Percentiles rank a stretch among this genome's conserved stretches.
phyloP scores from a whole-genome alignment of 2,113 vertebrate genomes.

The Phalacrocorax pelagicus region DNA sequence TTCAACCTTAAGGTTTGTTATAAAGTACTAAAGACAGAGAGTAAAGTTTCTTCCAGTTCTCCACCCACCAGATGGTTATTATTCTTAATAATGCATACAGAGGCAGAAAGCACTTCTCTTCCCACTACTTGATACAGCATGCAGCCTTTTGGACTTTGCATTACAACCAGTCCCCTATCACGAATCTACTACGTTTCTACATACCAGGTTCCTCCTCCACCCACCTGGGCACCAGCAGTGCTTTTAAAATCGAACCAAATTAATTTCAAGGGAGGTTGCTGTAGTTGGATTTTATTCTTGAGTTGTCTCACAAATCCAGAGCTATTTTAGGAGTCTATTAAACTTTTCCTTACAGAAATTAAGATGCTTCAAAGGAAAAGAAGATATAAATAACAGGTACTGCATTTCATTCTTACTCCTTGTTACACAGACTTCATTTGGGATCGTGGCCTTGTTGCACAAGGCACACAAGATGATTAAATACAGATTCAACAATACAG shows the following conservation, averaged over 20 bases:
- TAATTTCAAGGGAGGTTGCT: background rate
- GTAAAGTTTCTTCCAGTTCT: constrained; percentile 8
- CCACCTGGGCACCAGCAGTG: background rate
- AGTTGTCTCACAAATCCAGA: background rate
- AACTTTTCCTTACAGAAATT: background rate
- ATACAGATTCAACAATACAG: background rate
- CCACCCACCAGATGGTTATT: background rate
- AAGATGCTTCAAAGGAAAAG: background rate
- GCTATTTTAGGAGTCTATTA: background rate
- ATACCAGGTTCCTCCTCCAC: background rate
- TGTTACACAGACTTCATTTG: background rate
- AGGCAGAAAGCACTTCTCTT: background rate
- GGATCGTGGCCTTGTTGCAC: background rate
- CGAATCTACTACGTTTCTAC: background rate
- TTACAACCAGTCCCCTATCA: background rate
- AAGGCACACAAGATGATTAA: background rate
- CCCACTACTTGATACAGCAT: background rate
- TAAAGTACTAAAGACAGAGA: background rate
- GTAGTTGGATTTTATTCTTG: background rate
- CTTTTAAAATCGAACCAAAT: background rate
- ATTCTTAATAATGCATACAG: background rate
- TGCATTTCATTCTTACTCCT: background rate
- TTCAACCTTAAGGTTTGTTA: background rate
- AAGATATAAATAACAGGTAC: background rate
- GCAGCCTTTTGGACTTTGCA: background rate